These are phyloP conservation scores for Sycophila sp. DNA, from an alignment of 1,140 invertebrate genomes.

Conservation along the genomic window DNA sequence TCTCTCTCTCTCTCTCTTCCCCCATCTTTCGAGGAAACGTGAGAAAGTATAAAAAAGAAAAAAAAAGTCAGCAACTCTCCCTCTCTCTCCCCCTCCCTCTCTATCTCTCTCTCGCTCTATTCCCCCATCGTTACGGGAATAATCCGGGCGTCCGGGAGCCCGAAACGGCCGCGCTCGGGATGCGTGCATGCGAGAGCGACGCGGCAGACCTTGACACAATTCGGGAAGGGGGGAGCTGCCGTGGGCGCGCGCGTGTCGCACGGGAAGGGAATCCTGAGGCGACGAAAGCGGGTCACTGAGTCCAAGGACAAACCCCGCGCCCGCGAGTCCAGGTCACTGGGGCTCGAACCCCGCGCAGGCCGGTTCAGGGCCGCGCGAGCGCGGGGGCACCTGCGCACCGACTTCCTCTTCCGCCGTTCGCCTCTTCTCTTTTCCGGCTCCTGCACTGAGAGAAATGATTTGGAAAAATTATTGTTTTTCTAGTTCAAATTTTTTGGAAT, in stretches of 20 bases:
- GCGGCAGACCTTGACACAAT: constrained; percentile 58
- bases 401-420: background rate
- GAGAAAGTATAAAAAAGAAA: no score
- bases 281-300: constrained; percentile 57
- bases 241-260: constrained; percentile 43
- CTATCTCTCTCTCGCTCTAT: background rate
- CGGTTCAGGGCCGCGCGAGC: constrained; percentile 44
- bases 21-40: no score
- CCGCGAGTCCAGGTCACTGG: constrained; percentile 51
- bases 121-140: background rate
- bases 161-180: background rate
- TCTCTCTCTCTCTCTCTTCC: no score
- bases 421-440: background rate
- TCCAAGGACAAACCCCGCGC: constrained; percentile 56
- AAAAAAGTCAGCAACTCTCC: no score
- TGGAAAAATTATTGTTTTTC: no score
- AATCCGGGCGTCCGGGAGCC: background rate
- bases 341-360: constrained; percentile 42
- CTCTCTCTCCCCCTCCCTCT: background rate
- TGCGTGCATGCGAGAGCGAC: background rate
- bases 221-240: constrained; percentile 39
- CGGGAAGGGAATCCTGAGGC: constrained; percentile 46
- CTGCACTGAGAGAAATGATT: no score
- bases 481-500: no score
- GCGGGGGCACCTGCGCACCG: background rate